Percentiles rank a stretch among this genome's conserved stretches.
Evolutionary conservation across 2,113 vertebrate species (phyloP).

Genomic region (Chiloscyllium plagiosum): DNA sequence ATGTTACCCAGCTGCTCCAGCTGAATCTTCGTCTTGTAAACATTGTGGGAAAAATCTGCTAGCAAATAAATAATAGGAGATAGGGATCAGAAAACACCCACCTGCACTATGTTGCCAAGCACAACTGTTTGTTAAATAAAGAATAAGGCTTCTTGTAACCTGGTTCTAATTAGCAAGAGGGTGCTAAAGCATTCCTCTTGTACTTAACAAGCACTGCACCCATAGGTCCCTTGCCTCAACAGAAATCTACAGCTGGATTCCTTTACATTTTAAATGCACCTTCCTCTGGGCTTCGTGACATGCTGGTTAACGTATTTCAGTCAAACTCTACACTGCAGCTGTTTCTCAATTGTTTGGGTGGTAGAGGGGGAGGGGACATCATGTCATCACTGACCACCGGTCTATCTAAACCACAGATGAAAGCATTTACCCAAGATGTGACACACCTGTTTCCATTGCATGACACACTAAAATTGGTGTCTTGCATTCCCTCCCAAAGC

Average conservation of each 20-base stretch:
- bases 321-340: conserved; percentile 9
- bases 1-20: conserved; percentile 23
- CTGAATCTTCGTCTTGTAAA: conserved; percentile 27
- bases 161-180: conserved; percentile 18
- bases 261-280: conserved; percentile 27
- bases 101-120: not conserved
- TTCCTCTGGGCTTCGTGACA: conserved; percentile 12
- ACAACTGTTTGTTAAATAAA: not conserved
- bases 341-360: not conserved
- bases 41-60: not conserved
- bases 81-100: not conserved
- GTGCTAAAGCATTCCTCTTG: conserved; percentile 9
- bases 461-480: not conserved
- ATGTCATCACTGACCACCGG: not conserved
- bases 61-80: not conserved
- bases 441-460: not conserved
- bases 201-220: not conserved
- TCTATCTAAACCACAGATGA: too few relatives aligned
- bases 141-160: not conserved
- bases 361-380: not conserved
- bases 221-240: not conserved
- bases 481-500: not conserved
- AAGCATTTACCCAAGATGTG: not conserved
- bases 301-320: conserved; percentile 2
- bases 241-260: conserved; percentile 14